phyloP scores from a whole-genome alignment of 1,140 invertebrate species.

The Cyclargus thomasi region DNA sequence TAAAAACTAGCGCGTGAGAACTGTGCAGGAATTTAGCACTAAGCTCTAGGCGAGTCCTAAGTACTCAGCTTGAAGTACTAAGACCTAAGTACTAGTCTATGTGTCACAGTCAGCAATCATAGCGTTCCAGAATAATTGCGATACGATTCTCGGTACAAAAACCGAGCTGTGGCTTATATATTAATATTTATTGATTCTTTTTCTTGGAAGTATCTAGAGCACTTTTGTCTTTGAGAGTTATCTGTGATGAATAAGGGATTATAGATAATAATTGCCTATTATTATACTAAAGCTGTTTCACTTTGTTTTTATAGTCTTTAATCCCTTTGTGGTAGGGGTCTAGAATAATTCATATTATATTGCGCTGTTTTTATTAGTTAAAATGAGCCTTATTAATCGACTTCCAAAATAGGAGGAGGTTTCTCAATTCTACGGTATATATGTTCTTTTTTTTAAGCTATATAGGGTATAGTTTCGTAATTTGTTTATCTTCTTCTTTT shows the following conservation, averaged over 20 bases:
- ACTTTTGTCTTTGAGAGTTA: neutral
- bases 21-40: neutral
- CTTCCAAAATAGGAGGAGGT: no score
- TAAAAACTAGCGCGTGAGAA: neutral
- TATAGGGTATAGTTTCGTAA: no score
- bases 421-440: no score
- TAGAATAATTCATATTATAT: no score
- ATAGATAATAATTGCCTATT: neutral
- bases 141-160: neutral
- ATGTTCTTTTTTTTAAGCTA: no score
- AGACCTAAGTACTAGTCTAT: neutral
- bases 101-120: constrained; percentile 8
- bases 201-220: neutral
- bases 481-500: no score
- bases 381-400: no score
- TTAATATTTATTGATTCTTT: constrained; percentile 8
- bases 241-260: neutral
- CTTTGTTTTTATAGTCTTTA: no score
- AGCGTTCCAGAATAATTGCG: constrained; percentile 19
- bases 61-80: neutral
- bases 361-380: no score
- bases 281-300: no score
- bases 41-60: neutral
- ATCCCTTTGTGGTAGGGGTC: no score
- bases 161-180: neutral